Evolutionary conservation across 2,888 invertebrate species (phyloP), one percentile per base, ranked within the genome.

Genomic region (Lysandra coridon): DNA sequence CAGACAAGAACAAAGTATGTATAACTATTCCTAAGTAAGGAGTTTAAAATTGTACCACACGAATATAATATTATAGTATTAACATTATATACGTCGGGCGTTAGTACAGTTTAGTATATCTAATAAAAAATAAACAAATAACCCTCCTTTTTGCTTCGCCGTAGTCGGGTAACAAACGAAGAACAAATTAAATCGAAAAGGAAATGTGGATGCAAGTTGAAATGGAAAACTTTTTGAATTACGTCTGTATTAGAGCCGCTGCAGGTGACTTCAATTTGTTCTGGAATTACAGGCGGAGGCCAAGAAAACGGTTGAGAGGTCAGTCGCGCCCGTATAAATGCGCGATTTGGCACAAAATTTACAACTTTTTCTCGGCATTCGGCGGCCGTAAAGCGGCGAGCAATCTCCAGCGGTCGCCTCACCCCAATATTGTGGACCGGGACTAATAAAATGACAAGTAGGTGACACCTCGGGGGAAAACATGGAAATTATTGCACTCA

Each of bases 381-480:
- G 88, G 87, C 84, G 89, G 92, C 88, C 89, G 91, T 93, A 93
- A 93, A 93, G 88, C 88, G 88, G 86, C 90, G 90, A 91, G 92
- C 93, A 92, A 92, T 92, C 92, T 82, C 86, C 85, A 85, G 88
- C 88, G 87, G 86, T 89, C 86, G 88, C 91, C 90, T 92, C 92
- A 93, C 92, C 92, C 89, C 87, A 88, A 92, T 92, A 92, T 92
- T 91, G 90, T 90, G 86, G 86, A 87, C 87, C 87, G 89, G 88
- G 89, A 90, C 92, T 92, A 93, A 93, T 92, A 92, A 92, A 92
- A 92, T 92, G 92, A 93, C 92, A 92, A 92, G 92, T 88, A 57
- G 84, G 88, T 88, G 87, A 87, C 87, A 85, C 86, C 84, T 83
- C 83, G 81, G 82, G 83, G 85, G 85, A 74, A 85, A 88, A 88